Conservation (phyloP, 2,888 invertebrate genomes). For the Spodoptera picta region DNA sequence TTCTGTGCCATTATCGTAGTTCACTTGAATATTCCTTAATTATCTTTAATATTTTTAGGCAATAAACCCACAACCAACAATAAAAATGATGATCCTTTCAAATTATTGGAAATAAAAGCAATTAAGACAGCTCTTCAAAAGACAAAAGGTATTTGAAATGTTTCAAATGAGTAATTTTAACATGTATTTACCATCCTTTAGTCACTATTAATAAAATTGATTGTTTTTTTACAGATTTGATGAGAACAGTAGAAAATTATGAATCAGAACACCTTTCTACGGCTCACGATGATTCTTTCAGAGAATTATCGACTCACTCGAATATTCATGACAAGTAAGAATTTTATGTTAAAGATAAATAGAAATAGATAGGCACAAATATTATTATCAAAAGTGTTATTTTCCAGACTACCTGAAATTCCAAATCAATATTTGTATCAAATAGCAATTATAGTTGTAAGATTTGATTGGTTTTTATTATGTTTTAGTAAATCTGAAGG, state of each 20-base stretch:
- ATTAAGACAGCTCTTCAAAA: conserved; percentile 85
- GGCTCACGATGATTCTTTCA: conserved; percentile 76
- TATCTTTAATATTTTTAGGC: conserved; percentile 58
- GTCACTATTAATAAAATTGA: not conserved
- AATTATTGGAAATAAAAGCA: conserved; percentile 85
- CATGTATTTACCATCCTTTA: too few relatives aligned
- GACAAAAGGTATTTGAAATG: conserved; percentile 74
- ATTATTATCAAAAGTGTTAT: too few relatives aligned
- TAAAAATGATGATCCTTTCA: conserved; percentile 85
- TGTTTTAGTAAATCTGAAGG: conserved; percentile 80
- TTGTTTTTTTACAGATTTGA: conserved; percentile 73
- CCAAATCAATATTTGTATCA: not conserved
- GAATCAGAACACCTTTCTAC: conserved; percentile 76
- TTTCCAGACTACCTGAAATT: too few relatives aligned
- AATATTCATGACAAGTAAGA: conserved; percentile 84
- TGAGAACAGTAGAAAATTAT: conserved; percentile 85
- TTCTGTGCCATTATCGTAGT: too few relatives aligned
- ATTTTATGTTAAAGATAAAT: not conserved
- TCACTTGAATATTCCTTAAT: too few relatives aligned
- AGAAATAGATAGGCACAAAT: too few relatives aligned
- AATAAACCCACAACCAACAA: conserved; percentile 78
- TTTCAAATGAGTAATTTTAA: too few relatives aligned
- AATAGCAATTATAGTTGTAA: not conserved
- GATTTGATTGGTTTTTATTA: conserved; percentile 9
- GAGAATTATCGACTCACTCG: conserved; percentile 76